These are phyloP conservation scores for Hydropsyche betteni DNA, from an alignment of 2,888 invertebrate species.

Conservation along the genomic window DNA sequence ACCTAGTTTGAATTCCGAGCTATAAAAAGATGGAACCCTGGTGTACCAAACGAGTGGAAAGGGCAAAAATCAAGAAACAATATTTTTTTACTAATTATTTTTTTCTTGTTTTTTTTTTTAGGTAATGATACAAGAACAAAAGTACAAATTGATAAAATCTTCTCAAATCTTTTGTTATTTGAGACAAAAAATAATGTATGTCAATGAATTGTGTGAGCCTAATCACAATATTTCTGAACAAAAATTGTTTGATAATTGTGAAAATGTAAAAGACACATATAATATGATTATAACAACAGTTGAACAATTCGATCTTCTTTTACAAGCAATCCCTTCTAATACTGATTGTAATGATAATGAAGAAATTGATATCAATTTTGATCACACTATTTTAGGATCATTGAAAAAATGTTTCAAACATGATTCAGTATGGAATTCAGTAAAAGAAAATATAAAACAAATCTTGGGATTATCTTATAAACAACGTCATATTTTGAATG, in stretches of 20 bases:
- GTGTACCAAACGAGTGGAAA: no score
- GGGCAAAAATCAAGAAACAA: background rate
- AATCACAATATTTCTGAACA: slow-evolving; percentile 57
- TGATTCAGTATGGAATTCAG: slow-evolving; percentile 59
- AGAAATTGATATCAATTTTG: slow-evolving; percentile 58
- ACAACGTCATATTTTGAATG: slow-evolving; percentile 59
- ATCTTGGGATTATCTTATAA: slow-evolving; percentile 58
- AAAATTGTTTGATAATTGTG: slow-evolving; percentile 57
- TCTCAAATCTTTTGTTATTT: slow-evolving; percentile 68
- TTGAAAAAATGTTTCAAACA: slow-evolving; percentile 60
- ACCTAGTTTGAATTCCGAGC: no score
- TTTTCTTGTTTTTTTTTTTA: slow-evolving; percentile 57
- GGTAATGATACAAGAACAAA: slow-evolving; percentile 73
- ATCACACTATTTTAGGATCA: slow-evolving; percentile 59
- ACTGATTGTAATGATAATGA: slow-evolving; percentile 50
- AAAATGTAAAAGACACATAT: slow-evolving; percentile 63
- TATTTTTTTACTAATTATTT: background rate
- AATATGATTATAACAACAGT: slow-evolving; percentile 66
- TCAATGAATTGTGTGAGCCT: slow-evolving; percentile 57
- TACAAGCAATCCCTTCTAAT: slow-evolving; percentile 66
- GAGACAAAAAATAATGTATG: slow-evolving; percentile 62
- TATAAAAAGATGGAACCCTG: no score
- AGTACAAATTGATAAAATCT: slow-evolving; percentile 68
- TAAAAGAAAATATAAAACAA: slow-evolving; percentile 58
- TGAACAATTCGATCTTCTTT: slow-evolving; percentile 73